Percentiles rank a stretch among this genome's conserved stretches.
Conservation (phyloP, 2,888 invertebrate species). For the Lasioglossum zephyrum region DNA sequence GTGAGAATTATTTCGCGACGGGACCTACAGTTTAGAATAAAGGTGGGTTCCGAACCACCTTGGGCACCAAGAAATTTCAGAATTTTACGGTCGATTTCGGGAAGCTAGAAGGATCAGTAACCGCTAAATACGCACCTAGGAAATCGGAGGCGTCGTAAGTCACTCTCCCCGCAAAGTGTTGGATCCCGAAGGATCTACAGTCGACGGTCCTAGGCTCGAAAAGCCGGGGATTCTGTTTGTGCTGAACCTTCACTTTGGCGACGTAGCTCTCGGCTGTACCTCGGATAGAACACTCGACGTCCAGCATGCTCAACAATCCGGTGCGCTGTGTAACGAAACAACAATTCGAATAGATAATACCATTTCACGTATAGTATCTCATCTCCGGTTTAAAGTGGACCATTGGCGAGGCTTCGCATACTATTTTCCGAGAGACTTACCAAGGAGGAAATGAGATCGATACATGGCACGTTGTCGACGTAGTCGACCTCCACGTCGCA, state of each 20-base stretch:
- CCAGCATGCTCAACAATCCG: slow-evolving; percentile 95
- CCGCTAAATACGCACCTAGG: slow-evolving; percentile 84
- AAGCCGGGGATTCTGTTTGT: slow-evolving; percentile 92
- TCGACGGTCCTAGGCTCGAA: slow-evolving; percentile 92
- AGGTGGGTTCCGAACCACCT: too few relatives aligned
- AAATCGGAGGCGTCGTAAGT: slow-evolving; percentile 96
- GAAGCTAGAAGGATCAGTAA: not conserved
- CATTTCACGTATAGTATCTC: not conserved
- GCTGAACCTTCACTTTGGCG: slow-evolving; percentile 92
- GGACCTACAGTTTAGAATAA: too few relatives aligned
- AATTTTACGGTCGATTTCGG: not conserved
- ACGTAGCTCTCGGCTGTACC: slow-evolving; percentile 93
- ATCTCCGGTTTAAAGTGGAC: not conserved
- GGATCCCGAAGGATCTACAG: slow-evolving; percentile 93
- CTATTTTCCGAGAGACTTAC: slow-evolving; percentile 81
- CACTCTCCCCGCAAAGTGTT: slow-evolving; percentile 95
- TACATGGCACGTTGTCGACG: slow-evolving; percentile 97
- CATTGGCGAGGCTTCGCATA: not conserved
- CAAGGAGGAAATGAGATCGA: slow-evolving; percentile 96
- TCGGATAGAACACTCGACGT: slow-evolving; percentile 94
- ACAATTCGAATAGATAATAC: not conserved
- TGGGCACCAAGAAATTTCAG: too few relatives aligned
- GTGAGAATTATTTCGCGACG: too few relatives aligned
- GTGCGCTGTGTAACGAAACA: slow-evolving; percentile 87
- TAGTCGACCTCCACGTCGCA: slow-evolving; percentile 96